Base-by-base conservation (phyloP, 2,888 invertebrate species). In the Willowsia nigromaculata region DNA sequence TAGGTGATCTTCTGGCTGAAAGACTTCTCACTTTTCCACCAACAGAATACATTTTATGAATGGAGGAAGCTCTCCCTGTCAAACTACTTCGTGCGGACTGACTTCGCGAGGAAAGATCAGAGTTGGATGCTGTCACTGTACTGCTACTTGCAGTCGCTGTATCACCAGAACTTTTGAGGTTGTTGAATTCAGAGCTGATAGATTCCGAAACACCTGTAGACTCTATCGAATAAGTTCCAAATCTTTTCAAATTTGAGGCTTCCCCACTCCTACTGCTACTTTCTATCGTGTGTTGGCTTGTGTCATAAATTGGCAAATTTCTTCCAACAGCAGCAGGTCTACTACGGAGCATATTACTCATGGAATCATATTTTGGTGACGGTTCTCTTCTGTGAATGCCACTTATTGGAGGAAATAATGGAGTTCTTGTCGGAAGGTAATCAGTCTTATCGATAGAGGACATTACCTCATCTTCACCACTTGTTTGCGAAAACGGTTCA, bases 31-130 rank as follows among this genome's bases (percentile, higher is more conserved):
- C 18, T 62, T 88, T 88, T 1, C 82, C 87, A 22, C 87, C 87
- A 4, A 88, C 87, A 3, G 87, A 81, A 18, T 88, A 88, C 87
- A 82, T 88, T 40, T 74, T 82, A n/a, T 88, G 87, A 18, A 59
- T 22, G 27, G 81, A 40, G 27, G 86, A 86, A 30, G 40, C 59
- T n/a, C 74, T 40, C 15, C 87, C 82, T 9, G 74, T 7, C 30
- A 82, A n/a, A 74, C 81, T 82, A 27, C 71, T 88, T 25, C 82
- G 71, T 4, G 87, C 87, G 0, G 87, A 88, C 15, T 88, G 87
- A 50, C 82, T 88, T 37, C 87, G 50, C 0, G 87, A 88, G 0
- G 87, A 88, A 4, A 53, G 30, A 25, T 74, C 74, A 4, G 85
- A 86, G 27, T 74, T 74, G 18, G 74, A 76, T 5, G 47, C 74